Conservation (phyloP, 2,888 invertebrate species). For the Allophyes oxyacanthae region DNA sequence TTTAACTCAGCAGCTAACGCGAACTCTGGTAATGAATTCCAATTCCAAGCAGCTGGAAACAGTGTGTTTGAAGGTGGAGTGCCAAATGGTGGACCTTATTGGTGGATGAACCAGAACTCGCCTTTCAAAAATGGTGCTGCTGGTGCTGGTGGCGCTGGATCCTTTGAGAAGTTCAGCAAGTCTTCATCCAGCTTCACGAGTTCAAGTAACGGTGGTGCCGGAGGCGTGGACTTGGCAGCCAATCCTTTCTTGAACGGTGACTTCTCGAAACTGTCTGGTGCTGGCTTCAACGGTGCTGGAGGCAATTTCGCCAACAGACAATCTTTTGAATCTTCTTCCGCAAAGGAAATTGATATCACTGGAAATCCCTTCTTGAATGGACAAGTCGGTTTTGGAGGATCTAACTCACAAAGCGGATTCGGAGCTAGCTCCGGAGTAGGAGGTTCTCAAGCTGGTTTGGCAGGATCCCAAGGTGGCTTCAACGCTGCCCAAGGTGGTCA, state of each 20-base stretch:
- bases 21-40: conserved; percentile 73
- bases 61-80: conserved; percentile 72
- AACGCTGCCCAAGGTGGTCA: conserved; percentile 22
- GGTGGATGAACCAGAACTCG: conserved; percentile 90
- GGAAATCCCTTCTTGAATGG: conserved; percentile 77
- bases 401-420: neutral
- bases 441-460: conserved; percentile 28
- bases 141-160: conserved; percentile 60
- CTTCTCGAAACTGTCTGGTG: conserved; percentile 62
- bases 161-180: conserved; percentile 78
- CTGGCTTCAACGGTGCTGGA: conserved; percentile 25
- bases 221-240: conserved; percentile 62
- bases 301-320: conserved; percentile 32
- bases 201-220: conserved; percentile 55
- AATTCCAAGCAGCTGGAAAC: conserved; percentile 78
- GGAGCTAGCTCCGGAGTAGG: neutral
- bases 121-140: conserved; percentile 84
- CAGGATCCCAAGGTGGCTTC: conserved; percentile 48
- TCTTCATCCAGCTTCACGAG: conserved; percentile 70
- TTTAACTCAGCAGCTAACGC: conserved; percentile 76
- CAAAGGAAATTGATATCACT: conserved; percentile 71
- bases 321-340: conserved; percentile 23
- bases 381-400: conserved; percentile 33
- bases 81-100: conserved; percentile 82
- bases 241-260: conserved; percentile 79